phyloP scores from a whole-genome alignment of 2,113 vertebrate genomes.

The Anseranas semipalmata region DNA sequence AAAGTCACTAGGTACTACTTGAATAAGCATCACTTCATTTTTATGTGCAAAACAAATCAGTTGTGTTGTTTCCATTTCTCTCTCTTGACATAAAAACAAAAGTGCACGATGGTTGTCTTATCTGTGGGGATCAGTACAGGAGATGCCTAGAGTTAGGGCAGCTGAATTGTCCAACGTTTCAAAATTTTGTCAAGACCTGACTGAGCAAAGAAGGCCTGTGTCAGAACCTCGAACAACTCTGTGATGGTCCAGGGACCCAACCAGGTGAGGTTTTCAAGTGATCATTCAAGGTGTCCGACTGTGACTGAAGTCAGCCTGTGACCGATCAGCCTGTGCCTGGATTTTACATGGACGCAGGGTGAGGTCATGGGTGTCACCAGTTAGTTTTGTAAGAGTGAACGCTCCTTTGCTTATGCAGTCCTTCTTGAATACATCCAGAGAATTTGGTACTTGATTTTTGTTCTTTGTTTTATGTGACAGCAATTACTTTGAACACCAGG shows the following conservation, averaged over 20 bases:
- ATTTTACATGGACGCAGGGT: neutral
- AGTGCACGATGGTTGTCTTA: neutral
- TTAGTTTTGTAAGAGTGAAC: neutral
- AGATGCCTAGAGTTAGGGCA: neutral
- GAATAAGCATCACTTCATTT: neutral
- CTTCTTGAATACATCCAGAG: neutral
- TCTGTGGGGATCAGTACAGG: neutral
- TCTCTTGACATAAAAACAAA: neutral
- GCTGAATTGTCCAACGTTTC: neutral
- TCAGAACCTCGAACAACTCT: neutral
- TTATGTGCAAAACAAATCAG: neutral
- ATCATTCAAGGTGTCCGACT: neutral
- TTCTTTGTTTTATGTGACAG: neutral
- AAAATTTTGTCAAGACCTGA: neutral
- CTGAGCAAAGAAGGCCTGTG: rapidly evolving
- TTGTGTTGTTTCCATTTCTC: neutral
- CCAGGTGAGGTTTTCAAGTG: neutral
- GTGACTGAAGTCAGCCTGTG: neutral
- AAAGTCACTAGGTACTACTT: neutral
- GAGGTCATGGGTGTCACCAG: neutral
- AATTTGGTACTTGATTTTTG: neutral
- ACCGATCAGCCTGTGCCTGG: neutral
- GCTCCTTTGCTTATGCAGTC: neutral
- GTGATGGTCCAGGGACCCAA: rapidly evolving
- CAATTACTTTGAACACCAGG: neutral